Conservation (phyloP, 2,797 vertebrate species). For the Peromyscus nudipes region DNA sequence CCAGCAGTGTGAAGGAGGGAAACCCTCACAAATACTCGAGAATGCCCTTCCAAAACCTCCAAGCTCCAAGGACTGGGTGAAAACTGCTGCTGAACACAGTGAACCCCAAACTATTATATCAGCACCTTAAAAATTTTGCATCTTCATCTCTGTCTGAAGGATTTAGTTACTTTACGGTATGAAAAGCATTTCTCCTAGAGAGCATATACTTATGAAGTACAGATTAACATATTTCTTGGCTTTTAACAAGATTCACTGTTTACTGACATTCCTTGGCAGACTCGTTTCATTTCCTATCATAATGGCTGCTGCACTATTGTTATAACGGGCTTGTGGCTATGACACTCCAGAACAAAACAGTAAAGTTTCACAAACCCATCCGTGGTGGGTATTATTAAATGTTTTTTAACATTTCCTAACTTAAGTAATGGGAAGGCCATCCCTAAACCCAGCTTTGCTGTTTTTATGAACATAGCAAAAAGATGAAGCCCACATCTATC, state of each 20-base stretch:
- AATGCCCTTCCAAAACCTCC: background rate
- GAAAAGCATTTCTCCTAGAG: slow-evolving; percentile 13
- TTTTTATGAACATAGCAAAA: slow-evolving; percentile 54
- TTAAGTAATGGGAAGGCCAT: background rate
- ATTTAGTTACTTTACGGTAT: slow-evolving; percentile 43
- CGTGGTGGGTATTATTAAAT: background rate
- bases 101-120: background rate
- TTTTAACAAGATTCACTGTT: slow-evolving; percentile 39
- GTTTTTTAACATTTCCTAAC: slow-evolving; percentile 32
- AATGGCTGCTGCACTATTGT: background rate
- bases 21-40: background rate
- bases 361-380: slow-evolving; percentile 62
- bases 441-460: slow-evolving; percentile 10
- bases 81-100: slow-evolving; percentile 21
- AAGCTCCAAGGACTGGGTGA: background rate
- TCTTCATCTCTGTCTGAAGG: slow-evolving; percentile 44
- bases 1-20: background rate
- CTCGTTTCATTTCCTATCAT: slow-evolving; percentile 46
- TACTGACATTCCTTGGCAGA: background rate
- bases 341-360: slow-evolving; percentile 32
- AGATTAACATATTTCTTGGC: slow-evolving; percentile 25
- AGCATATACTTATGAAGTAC: background rate
- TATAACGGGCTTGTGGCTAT: background rate
- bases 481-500: background rate
- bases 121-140: background rate